Evolutionary conservation across 1,140 invertebrate species (phyloP), one percentile per base, ranked within the genome.

Genomic region (Archegozetes longisetosus): DNA sequence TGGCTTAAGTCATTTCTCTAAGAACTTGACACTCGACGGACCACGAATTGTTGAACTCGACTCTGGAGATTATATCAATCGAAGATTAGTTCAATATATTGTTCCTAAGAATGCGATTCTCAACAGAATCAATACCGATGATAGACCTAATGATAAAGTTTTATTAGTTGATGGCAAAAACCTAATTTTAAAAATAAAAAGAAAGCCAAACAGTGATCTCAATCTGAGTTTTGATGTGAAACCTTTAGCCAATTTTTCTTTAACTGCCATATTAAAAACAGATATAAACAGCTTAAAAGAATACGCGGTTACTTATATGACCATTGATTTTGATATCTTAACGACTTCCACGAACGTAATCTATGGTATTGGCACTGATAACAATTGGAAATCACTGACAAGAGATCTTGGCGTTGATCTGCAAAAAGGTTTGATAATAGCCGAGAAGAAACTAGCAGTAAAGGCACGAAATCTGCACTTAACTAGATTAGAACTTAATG

Each of bases 1-100:
- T 73, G 95, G 89, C 0, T 73, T 98, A 32, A 88, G 91, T 25
- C 95, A 98, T 74, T 98, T 93, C 73, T 94, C 89, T 71, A 96
- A 96, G 74, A 88, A 90, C 54, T 69, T 90, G 20, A 87, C 84
- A 0, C 86, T 88, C 23, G 58, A 28, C 9, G 52, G 40, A 47
- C 54, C 53, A 4, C 17, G 51, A n/a, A 53, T 64, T 22, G 22
- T 49, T 23, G 29, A 48, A 29, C 49, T 58, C 55, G 60, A 63
- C 22, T 26, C 40, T 14, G 59, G 61, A 13, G 6, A 17, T 40
- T 6, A 6, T 6, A n/a, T 53, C 53, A 22, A 54, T 61, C 6
- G 40, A 61, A 22, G 26, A 51, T 27, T 12, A 23, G 9, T 59
- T 47, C 27, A 28, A 6, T 51, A 3, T 24, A 27, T n/a, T 14